phyloP scores from a whole-genome alignment of 1,140 invertebrate genomes.

The Diorhabda carinulata region DNA sequence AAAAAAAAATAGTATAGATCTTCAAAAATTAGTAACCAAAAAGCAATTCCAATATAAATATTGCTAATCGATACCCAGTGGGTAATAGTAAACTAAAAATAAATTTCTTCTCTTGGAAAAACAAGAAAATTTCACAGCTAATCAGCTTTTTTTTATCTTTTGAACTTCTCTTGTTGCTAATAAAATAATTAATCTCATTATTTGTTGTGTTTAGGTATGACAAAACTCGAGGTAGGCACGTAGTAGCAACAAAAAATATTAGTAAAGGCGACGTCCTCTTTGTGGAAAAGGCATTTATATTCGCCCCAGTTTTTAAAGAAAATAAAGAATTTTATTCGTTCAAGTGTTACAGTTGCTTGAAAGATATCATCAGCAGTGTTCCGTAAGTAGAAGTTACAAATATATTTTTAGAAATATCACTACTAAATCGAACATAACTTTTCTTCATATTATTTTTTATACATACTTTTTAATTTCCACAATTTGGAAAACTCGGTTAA shows the following conservation, averaged over 20 bases:
- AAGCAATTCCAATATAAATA: too few relatives aligned
- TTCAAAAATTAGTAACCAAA: too few relatives aligned
- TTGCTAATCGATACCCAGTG: too few relatives aligned
- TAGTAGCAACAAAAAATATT: slow-evolving; percentile 54
- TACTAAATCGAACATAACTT: background rate
- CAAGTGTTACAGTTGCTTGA: slow-evolving; percentile 44
- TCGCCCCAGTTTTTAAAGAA: slow-evolving; percentile 50
- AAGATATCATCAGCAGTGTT: slow-evolving; percentile 34
- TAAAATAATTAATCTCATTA: too few relatives aligned
- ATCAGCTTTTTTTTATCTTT: too few relatives aligned
- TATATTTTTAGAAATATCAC: background rate
- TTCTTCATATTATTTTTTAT: background rate
- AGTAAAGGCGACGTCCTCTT: slow-evolving; percentile 62
- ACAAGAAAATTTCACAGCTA: too few relatives aligned
- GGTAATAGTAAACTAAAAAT: too few relatives aligned
- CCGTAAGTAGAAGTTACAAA: slow-evolving; percentile 35
- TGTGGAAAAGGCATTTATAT: slow-evolving; percentile 67
- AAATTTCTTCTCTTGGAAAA: too few relatives aligned
- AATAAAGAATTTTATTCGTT: slow-evolving; percentile 35
- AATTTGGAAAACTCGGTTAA: background rate
- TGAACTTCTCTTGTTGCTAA: too few relatives aligned
- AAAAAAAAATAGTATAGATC: too few relatives aligned
- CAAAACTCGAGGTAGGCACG: slow-evolving; percentile 51
- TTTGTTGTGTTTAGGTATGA: slow-evolving; percentile 37
- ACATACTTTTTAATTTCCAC: background rate